Base-by-base conservation (phyloP, 2,888 invertebrate genomes). In the Andrena hattorfiana region DNA sequence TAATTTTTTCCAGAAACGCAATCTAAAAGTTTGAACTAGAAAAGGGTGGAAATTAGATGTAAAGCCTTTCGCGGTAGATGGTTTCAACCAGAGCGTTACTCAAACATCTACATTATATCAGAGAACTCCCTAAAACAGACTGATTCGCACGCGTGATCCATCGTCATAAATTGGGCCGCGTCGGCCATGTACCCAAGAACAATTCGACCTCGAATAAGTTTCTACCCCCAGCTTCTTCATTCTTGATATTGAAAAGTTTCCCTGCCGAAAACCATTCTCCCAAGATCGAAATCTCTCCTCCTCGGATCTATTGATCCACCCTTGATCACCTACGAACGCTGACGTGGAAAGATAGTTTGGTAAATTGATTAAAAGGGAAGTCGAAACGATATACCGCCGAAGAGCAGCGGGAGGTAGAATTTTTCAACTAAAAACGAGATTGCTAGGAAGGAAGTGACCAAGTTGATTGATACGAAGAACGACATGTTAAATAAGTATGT, bases 201-300 rank as follows among this genome's bases (percentile, higher is more conserved):
- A 76, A 68, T 73, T 62, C 32, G 73, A 77, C 42, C 70, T 49
- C 48, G 73, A 70, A 69, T 23, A 73, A 81, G 49, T 70, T 74
- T 42, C 62, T 74, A 74, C 51, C 54, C 56, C 35, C 71, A 84
- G 85, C 82, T 77, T 86, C 72, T 87, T 87, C 83, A 81, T 85
- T 86, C 77, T 68, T 74, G 75, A 87, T 87, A 88, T 86, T 84
- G 78, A 83, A 81, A 85, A 87, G 83, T 87, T 86, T 79, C 63
- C 4, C 51, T 23, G 13, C 2, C 60, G 26, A 60, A 54, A 35
- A 16, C 59, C 16, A 23, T 30, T 59, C 68, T 66, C n/a, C 13
- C 30, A 60, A 66, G 56, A 80, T 81, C 73, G 48, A 77, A 77
- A 71, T 84, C 69, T 49, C 35, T 80, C 60, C 66, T 56, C 60